Evolutionary conservation across 2,113 vertebrate genomes (phyloP).

Genomic region (Pseudorhombus dupliciocellatus): DNA sequence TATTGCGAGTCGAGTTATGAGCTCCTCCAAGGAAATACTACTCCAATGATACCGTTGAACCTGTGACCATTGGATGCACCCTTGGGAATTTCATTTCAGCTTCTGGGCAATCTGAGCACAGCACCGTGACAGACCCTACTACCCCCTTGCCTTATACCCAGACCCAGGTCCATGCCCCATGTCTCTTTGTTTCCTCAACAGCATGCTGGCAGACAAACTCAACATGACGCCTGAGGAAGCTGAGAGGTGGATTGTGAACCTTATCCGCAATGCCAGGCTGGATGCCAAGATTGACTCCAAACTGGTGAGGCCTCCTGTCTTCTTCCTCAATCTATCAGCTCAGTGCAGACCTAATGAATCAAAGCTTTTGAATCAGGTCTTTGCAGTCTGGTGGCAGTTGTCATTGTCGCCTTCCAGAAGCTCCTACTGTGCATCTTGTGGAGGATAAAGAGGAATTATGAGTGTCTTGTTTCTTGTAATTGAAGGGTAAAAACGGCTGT

Average conservation of each 20-base stretch:
- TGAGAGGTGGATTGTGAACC: slow-evolving; percentile 97
- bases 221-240: slow-evolving; percentile 99
- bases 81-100: neutral
- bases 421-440: slow-evolving; percentile 11
- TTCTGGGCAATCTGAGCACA: neutral
- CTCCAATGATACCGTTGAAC: neutral
- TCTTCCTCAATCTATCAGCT: slow-evolving; percentile 32
- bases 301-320: slow-evolving; percentile 84
- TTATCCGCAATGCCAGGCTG: slow-evolving; percentile 95
- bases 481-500: slow-evolving; percentile 12
- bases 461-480: slow-evolving; percentile 31
- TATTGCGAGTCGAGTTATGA: neutral
- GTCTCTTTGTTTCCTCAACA: slow-evolving; percentile 66
- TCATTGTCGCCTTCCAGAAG: neutral
- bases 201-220: slow-evolving; percentile 98
- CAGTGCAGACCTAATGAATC: slow-evolving; percentile 21
- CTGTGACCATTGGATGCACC: neutral
- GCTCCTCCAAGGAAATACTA: neutral
- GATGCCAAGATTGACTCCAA: slow-evolving; percentile 99
- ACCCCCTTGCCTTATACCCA: neutral
- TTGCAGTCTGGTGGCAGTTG: neutral
- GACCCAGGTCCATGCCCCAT: neutral
- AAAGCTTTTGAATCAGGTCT: slow-evolving; percentile 20
- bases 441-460: slow-evolving; percentile 21
- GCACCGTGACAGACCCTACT: neutral